Percentiles rank a stretch among this genome's conserved stretches.
Evolutionary conservation across 1,140 invertebrate genomes (phyloP).

Genomic region (Drosophila truncata): DNA sequence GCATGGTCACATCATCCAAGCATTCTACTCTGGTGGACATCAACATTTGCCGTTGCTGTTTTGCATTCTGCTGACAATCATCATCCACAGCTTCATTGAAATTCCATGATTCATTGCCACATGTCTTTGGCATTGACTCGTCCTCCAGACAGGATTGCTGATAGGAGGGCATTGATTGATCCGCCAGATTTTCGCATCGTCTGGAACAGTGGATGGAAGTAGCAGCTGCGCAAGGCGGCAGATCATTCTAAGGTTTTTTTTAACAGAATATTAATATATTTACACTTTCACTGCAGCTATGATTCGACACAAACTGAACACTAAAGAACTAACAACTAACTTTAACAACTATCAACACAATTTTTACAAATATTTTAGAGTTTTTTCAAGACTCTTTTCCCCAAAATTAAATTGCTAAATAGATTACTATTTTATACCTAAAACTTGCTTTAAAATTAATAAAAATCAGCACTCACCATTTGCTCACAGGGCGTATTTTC

Average conservation of each 20-base stretch:
- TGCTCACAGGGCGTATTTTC: neutral
- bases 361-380: neutral
- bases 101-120: neutral
- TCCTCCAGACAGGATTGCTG: slow-evolving; percentile 8
- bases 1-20: slow-evolving; percentile 33
- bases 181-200: slow-evolving; percentile 40
- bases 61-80: neutral
- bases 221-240: neutral
- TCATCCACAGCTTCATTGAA: slow-evolving; percentile 1
- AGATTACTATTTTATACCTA: too few species aligned
- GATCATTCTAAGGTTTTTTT: slow-evolving; percentile 2
- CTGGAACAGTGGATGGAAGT: neutral
- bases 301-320: neutral
- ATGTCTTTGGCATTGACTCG: neutral
- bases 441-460: neutral
- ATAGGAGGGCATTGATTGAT: slow-evolving; percentile 21
- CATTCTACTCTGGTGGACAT: slow-evolving; percentile 12
- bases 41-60: neutral
- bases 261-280: neutral
- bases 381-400: neutral
- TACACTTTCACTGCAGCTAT: neutral
- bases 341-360: neutral
- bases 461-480: neutral
- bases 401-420: neutral
- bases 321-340: neutral